These are phyloP conservation scores for Tragelaphus scriptus DNA, from an alignment of 2,113 vertebrate genomes.

Conservation along the genomic window DNA sequence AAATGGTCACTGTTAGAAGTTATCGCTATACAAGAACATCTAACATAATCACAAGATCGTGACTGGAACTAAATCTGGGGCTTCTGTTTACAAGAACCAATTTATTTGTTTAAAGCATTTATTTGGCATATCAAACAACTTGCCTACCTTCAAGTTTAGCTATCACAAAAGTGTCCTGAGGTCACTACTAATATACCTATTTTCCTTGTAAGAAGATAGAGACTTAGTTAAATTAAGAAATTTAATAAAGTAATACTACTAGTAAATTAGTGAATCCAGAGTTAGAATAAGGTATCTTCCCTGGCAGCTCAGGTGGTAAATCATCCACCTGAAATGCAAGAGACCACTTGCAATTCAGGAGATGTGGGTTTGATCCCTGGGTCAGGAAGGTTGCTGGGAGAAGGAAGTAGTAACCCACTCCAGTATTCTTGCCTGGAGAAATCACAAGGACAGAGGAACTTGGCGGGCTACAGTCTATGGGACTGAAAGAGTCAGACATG, in stretches of 20 bases:
- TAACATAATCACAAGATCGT: background rate
- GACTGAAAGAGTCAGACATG: background rate
- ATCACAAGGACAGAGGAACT: background rate
- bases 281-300: background rate
- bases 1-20: background rate
- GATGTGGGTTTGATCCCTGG: rapidly evolving
- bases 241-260: background rate
- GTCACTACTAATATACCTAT: background rate
- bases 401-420: background rate
- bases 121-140: background rate
- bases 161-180: background rate
- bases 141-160: background rate
- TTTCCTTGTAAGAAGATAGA: background rate
- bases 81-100: background rate
- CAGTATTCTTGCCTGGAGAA: background rate
- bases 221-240: background rate
- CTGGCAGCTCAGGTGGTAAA: background rate
- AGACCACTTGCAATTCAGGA: background rate
- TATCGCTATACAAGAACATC: background rate
- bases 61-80: background rate
- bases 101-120: background rate
- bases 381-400: background rate
- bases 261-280: background rate
- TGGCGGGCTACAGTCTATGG: background rate
- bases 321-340: background rate